Percentiles rank a stretch among this genome's conserved stretches.
These are phyloP conservation scores for Nesogale talazaci DNA, from an alignment of 2,113 vertebrate species.

Conservation along the genomic window DNA sequence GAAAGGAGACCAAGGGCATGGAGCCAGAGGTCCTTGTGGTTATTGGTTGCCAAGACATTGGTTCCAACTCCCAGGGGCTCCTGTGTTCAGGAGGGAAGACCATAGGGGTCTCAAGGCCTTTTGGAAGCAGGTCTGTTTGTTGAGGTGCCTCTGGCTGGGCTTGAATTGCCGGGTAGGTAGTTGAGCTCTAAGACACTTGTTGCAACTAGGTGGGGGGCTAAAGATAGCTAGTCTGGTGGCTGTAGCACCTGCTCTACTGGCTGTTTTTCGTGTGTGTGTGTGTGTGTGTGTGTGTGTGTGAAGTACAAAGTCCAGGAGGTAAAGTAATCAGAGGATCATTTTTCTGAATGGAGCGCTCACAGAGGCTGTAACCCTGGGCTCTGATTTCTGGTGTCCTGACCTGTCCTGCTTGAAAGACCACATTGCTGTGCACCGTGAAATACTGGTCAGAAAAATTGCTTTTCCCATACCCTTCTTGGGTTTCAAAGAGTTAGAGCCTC, in stretches of 20 bases:
- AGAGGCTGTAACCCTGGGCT: not conserved
- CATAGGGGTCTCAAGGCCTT: not conserved
- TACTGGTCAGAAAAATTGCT: not conserved
- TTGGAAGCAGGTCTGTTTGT: not conserved
- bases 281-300: not conserved
- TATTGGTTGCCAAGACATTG: not conserved
- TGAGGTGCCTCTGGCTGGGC: not conserved
- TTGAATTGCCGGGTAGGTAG: not conserved
- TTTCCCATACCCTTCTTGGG: not conserved
- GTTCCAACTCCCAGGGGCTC: not conserved
- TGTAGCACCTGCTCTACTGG: not conserved
- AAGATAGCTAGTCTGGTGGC: not conserved
- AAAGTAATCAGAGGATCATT: not conserved
- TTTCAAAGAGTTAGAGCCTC: not conserved
- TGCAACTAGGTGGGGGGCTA: not conserved
- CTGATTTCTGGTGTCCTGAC: not conserved
- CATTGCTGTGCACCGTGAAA: not conserved
- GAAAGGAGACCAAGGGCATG: not conserved
- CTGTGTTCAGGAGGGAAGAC: not conserved
- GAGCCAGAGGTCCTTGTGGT: not conserved
- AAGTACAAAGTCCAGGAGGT: not conserved
- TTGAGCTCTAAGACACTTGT: not conserved
- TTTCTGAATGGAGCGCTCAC: not conserved
- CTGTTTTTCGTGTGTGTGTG: not conserved
- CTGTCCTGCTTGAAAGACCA: not conserved